Evolutionary conservation across 2,797 vertebrate genomes (phyloP).

Genomic region (Smutsia temminckii): DNA sequence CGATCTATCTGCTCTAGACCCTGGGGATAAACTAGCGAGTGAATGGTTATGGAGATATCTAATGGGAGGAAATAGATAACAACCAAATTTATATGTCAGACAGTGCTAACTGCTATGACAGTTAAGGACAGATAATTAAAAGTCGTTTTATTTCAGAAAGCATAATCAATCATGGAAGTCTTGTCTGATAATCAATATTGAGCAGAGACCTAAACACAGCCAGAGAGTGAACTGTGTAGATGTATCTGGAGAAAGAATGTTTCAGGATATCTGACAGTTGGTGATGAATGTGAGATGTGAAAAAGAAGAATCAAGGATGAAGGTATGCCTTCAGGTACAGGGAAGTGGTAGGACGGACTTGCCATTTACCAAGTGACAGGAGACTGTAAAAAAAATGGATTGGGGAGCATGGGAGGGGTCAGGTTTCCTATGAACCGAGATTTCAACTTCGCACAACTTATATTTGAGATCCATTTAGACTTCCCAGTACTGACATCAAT

Average conservation of each 20-base stretch:
- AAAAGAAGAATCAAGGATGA: neutral
- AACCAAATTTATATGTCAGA: neutral
- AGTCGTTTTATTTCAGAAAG: neutral
- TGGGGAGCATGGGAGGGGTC: neutral
- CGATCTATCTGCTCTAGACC: neutral
- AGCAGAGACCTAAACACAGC: neutral
- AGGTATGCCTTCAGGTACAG: neutral
- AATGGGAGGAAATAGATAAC: neutral
- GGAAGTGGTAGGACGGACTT: neutral
- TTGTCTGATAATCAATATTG: neutral
- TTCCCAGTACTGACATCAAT: neutral
- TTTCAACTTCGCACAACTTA: neutral
- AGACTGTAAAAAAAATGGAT: neutral
- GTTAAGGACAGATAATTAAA: neutral
- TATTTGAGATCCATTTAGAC: neutral
- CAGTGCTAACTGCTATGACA: neutral
- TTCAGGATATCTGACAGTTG: neutral
- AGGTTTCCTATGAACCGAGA: neutral
- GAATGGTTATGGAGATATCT: neutral
- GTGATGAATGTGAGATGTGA: neutral
- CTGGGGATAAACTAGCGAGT: neutral
- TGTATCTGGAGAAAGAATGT: neutral
- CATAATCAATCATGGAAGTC: neutral
- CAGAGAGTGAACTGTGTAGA: accelerated
- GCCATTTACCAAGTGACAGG: neutral